A percentile compares a stretch with the other conserved stretches of the same genome.
Evolutionary conservation across 1,140 invertebrate genomes (phyloP).

Genomic region (Musca domestica): DNA sequence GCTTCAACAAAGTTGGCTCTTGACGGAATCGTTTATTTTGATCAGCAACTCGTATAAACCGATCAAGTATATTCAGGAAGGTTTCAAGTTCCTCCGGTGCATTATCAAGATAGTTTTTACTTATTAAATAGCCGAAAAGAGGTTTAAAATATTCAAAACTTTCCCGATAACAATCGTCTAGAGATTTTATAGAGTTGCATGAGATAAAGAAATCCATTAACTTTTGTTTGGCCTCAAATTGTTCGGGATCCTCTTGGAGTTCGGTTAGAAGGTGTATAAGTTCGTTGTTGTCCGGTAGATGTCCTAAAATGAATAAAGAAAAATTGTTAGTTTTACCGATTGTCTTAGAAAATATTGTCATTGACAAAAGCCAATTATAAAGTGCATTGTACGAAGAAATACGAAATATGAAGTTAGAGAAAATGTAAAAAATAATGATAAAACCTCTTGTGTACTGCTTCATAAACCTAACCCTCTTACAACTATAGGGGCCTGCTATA

Average conservation of each 20-base stretch:
- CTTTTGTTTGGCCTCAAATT: slow-evolving; percentile 48
- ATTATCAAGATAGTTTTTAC: slow-evolving; percentile 33
- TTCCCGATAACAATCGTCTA: slow-evolving; percentile 50
- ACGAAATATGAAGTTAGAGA: no score
- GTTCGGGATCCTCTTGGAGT: slow-evolving; percentile 38
- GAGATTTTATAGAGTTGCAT: slow-evolving; percentile 35
- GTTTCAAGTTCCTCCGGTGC: slow-evolving; percentile 35
- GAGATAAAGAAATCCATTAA: slow-evolving; percentile 47
- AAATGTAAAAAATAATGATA: no score
- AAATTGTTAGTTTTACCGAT: no score
- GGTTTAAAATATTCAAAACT: slow-evolving; percentile 49
- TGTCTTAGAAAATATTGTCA: no score
- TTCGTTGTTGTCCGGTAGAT: slow-evolving; percentile 34
- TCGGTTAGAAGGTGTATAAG: slow-evolving; percentile 39
- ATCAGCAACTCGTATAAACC: slow-evolving; percentile 32
- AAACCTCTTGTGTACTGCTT: no score
- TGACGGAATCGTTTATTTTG: slow-evolving; percentile 18
- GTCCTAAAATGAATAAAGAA: slow-evolving; percentile 30
- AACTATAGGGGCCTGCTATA: no score
- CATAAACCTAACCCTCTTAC: no score
- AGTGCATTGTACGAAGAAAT: no score
- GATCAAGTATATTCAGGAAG: slow-evolving; percentile 34
- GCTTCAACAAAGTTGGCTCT: slow-evolving; percentile 32
- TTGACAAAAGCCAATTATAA: no score
- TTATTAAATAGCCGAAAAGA: slow-evolving; percentile 46